phyloP scores from a whole-genome alignment of 1,140 invertebrate genomes.

The Hermetia illucens region DNA sequence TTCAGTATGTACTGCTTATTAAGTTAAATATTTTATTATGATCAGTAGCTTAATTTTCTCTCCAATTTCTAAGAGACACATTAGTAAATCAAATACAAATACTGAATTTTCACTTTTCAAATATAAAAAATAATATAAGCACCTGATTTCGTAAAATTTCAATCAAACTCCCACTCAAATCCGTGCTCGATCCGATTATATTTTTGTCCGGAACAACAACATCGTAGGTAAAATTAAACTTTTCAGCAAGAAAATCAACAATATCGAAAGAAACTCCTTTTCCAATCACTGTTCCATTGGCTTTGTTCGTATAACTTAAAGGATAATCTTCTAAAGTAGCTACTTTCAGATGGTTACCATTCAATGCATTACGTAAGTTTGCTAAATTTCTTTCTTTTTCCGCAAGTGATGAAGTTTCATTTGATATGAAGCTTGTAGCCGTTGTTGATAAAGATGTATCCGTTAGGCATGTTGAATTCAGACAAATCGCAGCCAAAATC shows the following conservation, averaged over 20 bases:
- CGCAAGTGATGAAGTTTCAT: neutral
- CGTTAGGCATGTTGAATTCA: slow-evolving; percentile 1
- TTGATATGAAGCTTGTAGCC: slow-evolving; percentile 9
- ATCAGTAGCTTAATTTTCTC: no score
- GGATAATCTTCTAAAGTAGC: slow-evolving; percentile 40
- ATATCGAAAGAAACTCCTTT: slow-evolving; percentile 56
- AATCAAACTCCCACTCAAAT: slow-evolving; percentile 41
- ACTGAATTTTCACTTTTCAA: no score
- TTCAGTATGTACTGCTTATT: no score
- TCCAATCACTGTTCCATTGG: slow-evolving; percentile 41
- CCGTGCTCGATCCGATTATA: slow-evolving; percentile 27
- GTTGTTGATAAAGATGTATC: neutral
- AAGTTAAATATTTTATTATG: no score
- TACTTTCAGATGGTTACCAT: slow-evolving; percentile 20
- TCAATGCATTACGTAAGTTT: slow-evolving; percentile 17
- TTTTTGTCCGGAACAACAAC: slow-evolving; percentile 44
- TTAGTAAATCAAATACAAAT: no score
- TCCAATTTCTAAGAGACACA: no score
- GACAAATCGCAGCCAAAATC: slow-evolving; percentile 14
- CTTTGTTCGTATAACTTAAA: slow-evolving; percentile 37
- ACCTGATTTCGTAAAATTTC: slow-evolving; percentile 42
- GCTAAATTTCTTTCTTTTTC: slow-evolving; percentile 14
- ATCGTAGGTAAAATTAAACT: slow-evolving; percentile 57
- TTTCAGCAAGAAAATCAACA: slow-evolving; percentile 47
- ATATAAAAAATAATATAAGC: slow-evolving; percentile 19